Percentiles rank a stretch among this genome's conserved stretches.
Evolutionary conservation across 1,140 invertebrate species (phyloP).

Genomic region (Trialeurodes vaporariorum): DNA sequence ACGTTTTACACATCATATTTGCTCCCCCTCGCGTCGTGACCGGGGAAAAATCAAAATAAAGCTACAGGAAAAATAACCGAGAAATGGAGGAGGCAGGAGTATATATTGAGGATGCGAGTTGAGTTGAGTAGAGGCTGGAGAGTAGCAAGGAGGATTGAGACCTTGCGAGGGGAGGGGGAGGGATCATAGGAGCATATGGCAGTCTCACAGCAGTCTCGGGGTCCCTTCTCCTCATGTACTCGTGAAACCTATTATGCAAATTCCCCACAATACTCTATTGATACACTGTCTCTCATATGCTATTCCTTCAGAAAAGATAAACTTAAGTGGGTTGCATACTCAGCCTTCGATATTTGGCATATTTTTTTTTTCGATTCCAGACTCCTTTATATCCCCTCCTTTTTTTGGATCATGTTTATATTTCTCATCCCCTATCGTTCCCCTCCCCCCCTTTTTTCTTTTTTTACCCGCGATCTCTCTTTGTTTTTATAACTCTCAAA

Average conservation of each 20-base stretch:
- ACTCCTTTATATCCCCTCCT: neutral
- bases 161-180: too few species aligned
- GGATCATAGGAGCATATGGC: neutral
- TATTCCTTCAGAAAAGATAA: neutral
- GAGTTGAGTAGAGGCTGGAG: too few species aligned
- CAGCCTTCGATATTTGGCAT: neutral
- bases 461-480: neutral
- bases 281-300: neutral
- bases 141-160: too few species aligned
- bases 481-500: neutral
- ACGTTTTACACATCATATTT: neutral
- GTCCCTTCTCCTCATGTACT: too few species aligned
- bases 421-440: neutral
- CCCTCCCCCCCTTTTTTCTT: neutral
- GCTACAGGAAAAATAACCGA: neutral
- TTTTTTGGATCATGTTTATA: neutral
- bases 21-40: neutral
- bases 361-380: too few species aligned
- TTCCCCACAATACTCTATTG: neutral
- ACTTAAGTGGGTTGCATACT: neutral
- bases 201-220: neutral
- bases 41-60: conserved; percentile 1
- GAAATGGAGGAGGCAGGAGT: neutral
- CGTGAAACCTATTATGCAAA: neutral
- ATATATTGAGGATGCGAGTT: too few species aligned